phyloP scores from a whole-genome alignment of 2,888 invertebrate genomes.

The Entomobrya proxima region DNA sequence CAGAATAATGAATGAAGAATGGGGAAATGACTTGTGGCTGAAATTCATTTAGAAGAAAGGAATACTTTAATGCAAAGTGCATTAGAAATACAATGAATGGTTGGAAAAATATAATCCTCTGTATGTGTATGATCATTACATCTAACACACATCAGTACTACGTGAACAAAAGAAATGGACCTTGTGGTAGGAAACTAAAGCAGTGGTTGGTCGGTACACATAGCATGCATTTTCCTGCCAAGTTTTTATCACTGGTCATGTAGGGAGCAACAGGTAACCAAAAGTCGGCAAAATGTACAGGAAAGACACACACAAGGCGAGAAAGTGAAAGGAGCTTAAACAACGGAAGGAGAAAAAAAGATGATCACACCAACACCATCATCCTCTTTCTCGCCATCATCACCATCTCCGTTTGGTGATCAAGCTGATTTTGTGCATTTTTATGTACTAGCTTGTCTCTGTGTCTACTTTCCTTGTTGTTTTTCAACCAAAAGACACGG shows the following conservation, averaged over 20 bases:
- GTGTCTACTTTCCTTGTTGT: neutral
- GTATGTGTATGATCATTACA: neutral
- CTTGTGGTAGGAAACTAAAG: neutral
- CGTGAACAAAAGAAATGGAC: neutral
- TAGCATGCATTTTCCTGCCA: neutral
- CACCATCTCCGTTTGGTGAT: neutral
- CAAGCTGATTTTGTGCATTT: neutral
- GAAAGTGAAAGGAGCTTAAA: neutral
- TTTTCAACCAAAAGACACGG: neutral
- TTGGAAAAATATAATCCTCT: neutral
- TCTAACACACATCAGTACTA: neutral
- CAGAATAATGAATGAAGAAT: conserved; percentile 1
- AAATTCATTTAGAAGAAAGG: neutral
- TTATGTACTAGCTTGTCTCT: neutral
- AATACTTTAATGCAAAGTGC: neutral
- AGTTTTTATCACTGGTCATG: neutral
- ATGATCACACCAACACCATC: conserved; percentile 11
- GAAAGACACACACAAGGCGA: neutral
- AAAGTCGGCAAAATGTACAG: conserved; percentile 43
- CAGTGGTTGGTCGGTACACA: conserved; percentile 3
- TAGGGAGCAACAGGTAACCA: conserved; percentile 71
- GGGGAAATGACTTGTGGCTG: neutral
- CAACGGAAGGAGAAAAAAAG: conserved; percentile 36
- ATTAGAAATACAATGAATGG: neutral
- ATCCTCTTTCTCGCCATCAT: neutral